Evolutionary conservation across 1,140 invertebrate genomes (phyloP), one percentile per base, ranked within the genome.

Genomic region (Pachypsylla venusta): DNA sequence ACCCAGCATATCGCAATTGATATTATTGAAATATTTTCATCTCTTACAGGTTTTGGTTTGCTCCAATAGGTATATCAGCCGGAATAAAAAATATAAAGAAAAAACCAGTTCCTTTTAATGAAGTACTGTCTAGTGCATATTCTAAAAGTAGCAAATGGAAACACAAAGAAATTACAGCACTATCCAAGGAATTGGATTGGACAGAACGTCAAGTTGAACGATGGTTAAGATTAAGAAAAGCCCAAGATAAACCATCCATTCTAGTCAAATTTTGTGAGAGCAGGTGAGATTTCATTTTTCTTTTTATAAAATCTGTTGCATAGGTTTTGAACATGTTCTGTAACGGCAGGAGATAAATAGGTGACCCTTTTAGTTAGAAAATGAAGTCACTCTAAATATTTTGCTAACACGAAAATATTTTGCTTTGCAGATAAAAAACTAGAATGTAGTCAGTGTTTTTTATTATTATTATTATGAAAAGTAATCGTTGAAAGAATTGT

Each of bases 191-290:
- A 72, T 71, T 90, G 58, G 88, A 93, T 71, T 81, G 87, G 79
- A 78, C 78, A n/a, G 87, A 90, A 69, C 77, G 91, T 56, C 83
- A 91, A 71, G 84, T 96, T 56, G 88, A 95, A 71, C 75, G 90
- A 58, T 96, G 93, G 93, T 79, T 93, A 70, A 77, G 92, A 57
- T 75, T 86, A 22, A 77, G 92, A 39, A 77, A 82, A 59, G 80
- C 81, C 53, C 84, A 88, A 71, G 89, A 91, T 66, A 90, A 84
- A 68, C 90, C 90, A 0, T 88, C 87, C 12, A 90, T 85, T 7
- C 74, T 95, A 35, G 81, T 83, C n/a, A 95, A 94, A 70, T 95
- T 95, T 71, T 88, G 85, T 68, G 91, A 95, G 74, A 90, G 85
- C 69, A 79, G 82, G 71, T 82, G 69, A 68, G 67, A 24, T 24